These are phyloP conservation scores for Mystacornis crossleyi DNA, from an alignment of 2,113 vertebrate genomes.

Conservation along the genomic window DNA sequence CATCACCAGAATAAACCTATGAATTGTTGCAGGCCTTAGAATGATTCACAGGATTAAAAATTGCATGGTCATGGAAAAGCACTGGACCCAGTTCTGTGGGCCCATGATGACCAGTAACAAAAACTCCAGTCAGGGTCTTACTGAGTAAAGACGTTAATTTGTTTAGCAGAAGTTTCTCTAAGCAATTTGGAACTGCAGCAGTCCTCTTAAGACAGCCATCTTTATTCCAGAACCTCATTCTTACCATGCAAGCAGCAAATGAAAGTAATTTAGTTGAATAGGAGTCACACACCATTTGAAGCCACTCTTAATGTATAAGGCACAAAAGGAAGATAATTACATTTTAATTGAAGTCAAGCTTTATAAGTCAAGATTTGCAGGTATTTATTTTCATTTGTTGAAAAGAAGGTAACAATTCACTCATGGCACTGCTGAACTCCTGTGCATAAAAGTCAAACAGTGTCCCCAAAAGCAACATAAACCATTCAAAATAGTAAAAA, in stretches of 20 bases:
- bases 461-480: not conserved
- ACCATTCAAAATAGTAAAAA: not conserved
- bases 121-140: not conserved
- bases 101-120: not conserved
- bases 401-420: not conserved
- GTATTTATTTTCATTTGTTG: slow-evolving; percentile 12
- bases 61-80: not conserved
- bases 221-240: not conserved
- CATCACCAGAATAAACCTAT: not conserved
- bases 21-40: not conserved
- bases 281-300: slow-evolving; percentile 1
- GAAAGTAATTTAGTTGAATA: slow-evolving; percentile 20
- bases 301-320: not conserved
- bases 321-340: slow-evolving; percentile 41
- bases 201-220: not conserved
- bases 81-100: not conserved
- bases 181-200: not conserved
- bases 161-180: not conserved
- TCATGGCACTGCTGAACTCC: not conserved
- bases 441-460: not conserved
- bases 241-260: not conserved
- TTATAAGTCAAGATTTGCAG: not conserved
- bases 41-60: not conserved
- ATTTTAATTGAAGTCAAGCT: slow-evolving; percentile 22
- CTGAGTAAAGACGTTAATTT: not conserved